These are phyloP conservation scores for Epinephelus fuscoguttatus DNA, from an alignment of 2,113 vertebrate species.

Conservation along the genomic window DNA sequence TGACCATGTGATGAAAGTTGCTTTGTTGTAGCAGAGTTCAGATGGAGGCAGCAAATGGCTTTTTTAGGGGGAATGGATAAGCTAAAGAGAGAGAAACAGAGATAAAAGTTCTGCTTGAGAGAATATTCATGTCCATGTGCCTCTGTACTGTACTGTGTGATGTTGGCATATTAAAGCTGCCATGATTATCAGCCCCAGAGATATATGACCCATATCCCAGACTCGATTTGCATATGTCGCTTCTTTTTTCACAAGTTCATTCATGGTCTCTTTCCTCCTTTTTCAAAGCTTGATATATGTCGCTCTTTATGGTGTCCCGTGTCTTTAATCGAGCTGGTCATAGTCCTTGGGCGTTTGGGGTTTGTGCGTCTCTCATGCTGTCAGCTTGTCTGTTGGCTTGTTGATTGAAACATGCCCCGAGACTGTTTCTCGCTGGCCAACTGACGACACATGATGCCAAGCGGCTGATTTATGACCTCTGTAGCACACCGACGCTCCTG, in stretches of 20 bases:
- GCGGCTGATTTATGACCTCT: constrained; percentile 58
- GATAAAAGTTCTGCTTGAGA: not conserved
- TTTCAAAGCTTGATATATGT: constrained; percentile 16
- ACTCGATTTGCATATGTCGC: not conserved
- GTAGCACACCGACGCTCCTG: not conserved
- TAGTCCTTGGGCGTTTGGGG: not conserved
- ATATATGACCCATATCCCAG: not conserved
- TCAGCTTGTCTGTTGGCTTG: constrained; percentile 20
- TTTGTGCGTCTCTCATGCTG: not conserved
- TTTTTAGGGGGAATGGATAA: not conserved
- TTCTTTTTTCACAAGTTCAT: not conserved
- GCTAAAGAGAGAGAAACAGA: not conserved
- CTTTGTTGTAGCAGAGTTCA: constrained; percentile 1
- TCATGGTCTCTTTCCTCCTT: not conserved
- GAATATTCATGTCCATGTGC: not conserved
- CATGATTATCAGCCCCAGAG: not conserved
- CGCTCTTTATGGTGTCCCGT: not conserved
- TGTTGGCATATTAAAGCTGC: not conserved
- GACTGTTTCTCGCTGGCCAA: constrained; percentile 16
- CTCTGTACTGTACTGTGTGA: not conserved
- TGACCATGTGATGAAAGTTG: not conserved
- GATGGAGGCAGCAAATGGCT: not conserved
- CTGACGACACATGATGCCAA: constrained; percentile 17
- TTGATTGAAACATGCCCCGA: constrained; percentile 58
- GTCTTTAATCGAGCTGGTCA: not conserved